These are phyloP conservation scores for Apostichopus leukothele DNA, from an alignment of 53 echinoderm and acorn worm species.

Conservation along the genomic window DNA sequence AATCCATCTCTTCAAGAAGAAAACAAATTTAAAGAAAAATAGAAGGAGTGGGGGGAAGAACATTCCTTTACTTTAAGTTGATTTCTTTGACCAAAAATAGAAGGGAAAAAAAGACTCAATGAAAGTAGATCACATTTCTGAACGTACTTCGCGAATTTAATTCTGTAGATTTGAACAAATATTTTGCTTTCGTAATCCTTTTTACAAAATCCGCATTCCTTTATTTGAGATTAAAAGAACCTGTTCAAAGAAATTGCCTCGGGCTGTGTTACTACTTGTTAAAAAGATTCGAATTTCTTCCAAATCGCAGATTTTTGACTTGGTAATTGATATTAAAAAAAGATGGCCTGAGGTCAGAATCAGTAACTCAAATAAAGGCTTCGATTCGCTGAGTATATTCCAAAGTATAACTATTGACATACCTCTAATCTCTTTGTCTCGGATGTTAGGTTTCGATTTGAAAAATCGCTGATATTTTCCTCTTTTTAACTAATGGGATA, in stretches of 20 bases:
- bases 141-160: conserved; percentile 21
- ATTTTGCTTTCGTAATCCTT: conserved; percentile 41
- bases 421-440: conserved; percentile 29
- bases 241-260: conserved; percentile 3
- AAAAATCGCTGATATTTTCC: not conserved
- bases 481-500: conserved; percentile 19
- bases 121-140: conserved; percentile 15
- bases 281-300: conserved; percentile 21
- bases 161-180: conserved; percentile 41
- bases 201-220: conserved; percentile 22
- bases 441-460: conserved; percentile 20
- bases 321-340: conserved; percentile 47
- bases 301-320: conserved; percentile 39
- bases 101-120: not conserved
- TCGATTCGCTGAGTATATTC: conserved; percentile 7
- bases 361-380: conserved; percentile 27
- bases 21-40: no score
- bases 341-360: conserved; percentile 2
- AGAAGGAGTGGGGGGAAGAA: no score
- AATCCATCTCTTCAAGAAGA: not conserved
- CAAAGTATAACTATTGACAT: conserved; percentile 17
- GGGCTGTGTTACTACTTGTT: conserved; percentile 39
- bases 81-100: no score
- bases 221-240: conserved; percentile 1
- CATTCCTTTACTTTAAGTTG: no score